Evolutionary conservation across 2,888 invertebrate species (phyloP).

Genomic region (Augochlorella aurata): DNA sequence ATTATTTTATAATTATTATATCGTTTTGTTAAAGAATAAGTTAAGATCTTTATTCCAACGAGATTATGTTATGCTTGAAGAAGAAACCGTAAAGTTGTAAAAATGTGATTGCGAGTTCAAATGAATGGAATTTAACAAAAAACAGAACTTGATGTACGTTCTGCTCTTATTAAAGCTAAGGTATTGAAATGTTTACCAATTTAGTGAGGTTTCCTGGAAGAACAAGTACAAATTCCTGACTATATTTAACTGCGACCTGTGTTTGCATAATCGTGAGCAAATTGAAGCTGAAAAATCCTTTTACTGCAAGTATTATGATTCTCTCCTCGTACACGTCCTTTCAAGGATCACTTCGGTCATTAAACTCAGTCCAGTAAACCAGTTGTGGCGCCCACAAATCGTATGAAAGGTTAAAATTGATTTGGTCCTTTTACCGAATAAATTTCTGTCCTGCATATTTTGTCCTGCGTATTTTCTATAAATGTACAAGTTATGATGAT

Average conservation of each 20-base stretch:
- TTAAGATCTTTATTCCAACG: no score
- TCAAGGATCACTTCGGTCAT: slow-evolving; percentile 27
- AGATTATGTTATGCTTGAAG: no score
- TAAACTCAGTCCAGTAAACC: slow-evolving; percentile 25
- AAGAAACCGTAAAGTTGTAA: no score
- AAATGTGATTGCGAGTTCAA: not conserved
- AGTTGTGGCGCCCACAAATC: slow-evolving; percentile 6
- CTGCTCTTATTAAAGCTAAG: not conserved
- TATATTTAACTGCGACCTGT: not conserved
- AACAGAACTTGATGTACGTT: not conserved
- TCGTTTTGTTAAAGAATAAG: no score
- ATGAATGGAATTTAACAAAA: not conserved
- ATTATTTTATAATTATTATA: no score
- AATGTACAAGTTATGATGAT: not conserved
- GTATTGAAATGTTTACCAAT: not conserved
- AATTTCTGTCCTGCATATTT: not conserved
- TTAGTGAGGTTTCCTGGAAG: no score
- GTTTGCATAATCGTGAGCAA: not conserved
- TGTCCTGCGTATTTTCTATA: not conserved
- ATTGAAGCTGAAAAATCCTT: not conserved
- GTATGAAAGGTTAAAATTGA: not conserved
- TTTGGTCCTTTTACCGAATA: not conserved
- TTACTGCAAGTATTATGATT: not conserved
- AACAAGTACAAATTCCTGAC: no score
- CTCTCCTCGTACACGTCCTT: slow-evolving; percentile 26